Conservation (phyloP, 2,888 invertebrate species). For the Scotopteryx bipunctaria region DNA sequence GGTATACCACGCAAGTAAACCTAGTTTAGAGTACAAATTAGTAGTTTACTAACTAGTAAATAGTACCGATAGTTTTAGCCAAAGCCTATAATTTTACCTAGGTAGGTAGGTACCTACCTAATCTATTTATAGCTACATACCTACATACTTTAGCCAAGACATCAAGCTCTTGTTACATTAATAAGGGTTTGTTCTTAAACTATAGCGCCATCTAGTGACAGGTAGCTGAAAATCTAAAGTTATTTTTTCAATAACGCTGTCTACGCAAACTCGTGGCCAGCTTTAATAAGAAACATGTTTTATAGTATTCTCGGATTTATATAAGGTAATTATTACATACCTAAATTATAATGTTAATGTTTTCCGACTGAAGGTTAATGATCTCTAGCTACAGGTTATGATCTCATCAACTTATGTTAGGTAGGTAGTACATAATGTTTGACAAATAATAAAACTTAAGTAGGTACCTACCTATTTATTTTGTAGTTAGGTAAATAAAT, state of each 20-base stretch:
- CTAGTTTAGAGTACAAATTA: no score
- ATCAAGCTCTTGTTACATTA: no score
- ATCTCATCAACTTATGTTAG: slow-evolving; percentile 42
- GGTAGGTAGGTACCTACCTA: no score
- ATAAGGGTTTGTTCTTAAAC: neutral
- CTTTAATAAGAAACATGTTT: slow-evolving; percentile 8
- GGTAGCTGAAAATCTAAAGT: slow-evolving; percentile 4
- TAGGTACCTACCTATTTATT: neutral
- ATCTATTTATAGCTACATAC: no score
- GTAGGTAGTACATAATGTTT: neutral
- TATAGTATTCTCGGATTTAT: neutral
- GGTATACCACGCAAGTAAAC: no score
- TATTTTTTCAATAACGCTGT: neutral
- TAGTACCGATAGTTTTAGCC: no score
- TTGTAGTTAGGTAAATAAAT: neutral
- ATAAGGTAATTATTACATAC: slow-evolving; percentile 1
- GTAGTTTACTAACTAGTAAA: no score
- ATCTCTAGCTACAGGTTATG: slow-evolving; percentile 45
- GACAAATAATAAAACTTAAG: neutral
- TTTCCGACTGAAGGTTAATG: slow-evolving; percentile 49
- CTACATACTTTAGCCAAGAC: no score
- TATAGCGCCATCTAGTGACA: slow-evolving; percentile 33
- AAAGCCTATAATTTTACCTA: no score
- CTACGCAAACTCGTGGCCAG: neutral
- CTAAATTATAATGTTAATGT: slow-evolving; percentile 29